Conservation (phyloP, 2,797 vertebrate genomes). For the Oryzias dopingdopingensis region DNA sequence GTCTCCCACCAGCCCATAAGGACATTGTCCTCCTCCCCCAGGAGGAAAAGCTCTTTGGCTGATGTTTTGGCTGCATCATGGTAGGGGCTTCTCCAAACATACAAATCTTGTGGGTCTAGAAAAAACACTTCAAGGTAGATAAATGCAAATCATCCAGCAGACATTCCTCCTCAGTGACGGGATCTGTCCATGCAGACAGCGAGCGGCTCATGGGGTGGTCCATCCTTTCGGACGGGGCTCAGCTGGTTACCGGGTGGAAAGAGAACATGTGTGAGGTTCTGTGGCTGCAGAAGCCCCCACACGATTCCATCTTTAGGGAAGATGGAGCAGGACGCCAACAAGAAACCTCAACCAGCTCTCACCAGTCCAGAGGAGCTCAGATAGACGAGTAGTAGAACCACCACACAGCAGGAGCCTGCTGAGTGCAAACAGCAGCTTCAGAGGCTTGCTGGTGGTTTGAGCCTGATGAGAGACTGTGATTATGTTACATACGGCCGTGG, state of each 20-base stretch:
- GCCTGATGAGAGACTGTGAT: conserved; percentile 73
- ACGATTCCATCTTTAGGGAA: conserved; percentile 45
- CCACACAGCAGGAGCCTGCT: conserved; percentile 5
- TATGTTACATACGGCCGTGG: conserved; percentile 69
- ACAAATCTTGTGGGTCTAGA: conserved; percentile 43
- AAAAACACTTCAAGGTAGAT: conserved; percentile 63
- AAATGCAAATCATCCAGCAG: conserved; percentile 67
- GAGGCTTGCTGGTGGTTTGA: conserved; percentile 63
- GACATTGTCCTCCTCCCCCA: too few relatives aligned
- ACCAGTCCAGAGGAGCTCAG: conserved; percentile 56
- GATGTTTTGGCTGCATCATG: conserved; percentile 47
- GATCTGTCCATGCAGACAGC: conserved; percentile 58
- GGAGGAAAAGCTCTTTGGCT: conserved; percentile 28
- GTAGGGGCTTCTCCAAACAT: conserved; percentile 51
- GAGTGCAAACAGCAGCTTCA: conserved; percentile 57
- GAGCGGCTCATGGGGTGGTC: conserved; percentile 63
- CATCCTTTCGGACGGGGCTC: conserved; percentile 12
- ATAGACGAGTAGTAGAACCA: conserved; percentile 7
- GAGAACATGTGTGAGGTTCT: conserved; percentile 15
- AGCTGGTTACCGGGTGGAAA: conserved; percentile 12
- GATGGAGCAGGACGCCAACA: conserved; percentile 75
- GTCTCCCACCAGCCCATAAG: too few relatives aligned
- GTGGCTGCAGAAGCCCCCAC: conserved; percentile 27
- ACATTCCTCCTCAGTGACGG: conserved; percentile 69
- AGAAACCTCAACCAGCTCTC: conserved; percentile 73